Evolutionary conservation across 2,113 vertebrate species (phyloP).

Genomic region (Solea solea): DNA sequence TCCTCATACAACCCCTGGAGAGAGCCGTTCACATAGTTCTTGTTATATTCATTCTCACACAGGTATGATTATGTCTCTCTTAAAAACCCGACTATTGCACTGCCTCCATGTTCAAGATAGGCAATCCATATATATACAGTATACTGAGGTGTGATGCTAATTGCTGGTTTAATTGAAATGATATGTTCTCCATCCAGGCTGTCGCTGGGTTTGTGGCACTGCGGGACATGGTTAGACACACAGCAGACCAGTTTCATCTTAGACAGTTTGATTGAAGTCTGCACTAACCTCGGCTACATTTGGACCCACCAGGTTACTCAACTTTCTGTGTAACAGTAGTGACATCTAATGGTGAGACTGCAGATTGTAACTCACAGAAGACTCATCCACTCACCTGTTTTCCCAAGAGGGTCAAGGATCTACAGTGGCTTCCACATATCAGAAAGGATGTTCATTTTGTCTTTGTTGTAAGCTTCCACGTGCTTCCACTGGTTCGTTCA

Average conservation of each 20-base stretch:
- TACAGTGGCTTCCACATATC: no score
- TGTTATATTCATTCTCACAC: conserved; percentile 86
- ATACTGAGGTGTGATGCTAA: fast-evolving
- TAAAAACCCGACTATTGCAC: neutral
- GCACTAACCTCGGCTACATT: neutral
- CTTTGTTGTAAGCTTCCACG: no score
- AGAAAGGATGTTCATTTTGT: no score
- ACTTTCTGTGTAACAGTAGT: no score
- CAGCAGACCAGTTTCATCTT: conserved; percentile 87
- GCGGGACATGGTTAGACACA: conserved; percentile 88
- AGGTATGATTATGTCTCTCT: conserved; percentile 70
- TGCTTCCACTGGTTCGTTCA: no score
- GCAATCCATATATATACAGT: neutral
- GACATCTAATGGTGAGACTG: no score
- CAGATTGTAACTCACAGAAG: no score
- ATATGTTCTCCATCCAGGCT: conserved; percentile 53
- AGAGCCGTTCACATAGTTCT: conserved; percentile 88
- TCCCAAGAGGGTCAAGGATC: no score
- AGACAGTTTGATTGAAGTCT: conserved; percentile 84
- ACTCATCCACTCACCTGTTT: no score
- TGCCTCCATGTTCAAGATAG: neutral
- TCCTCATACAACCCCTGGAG: conserved; percentile 88
- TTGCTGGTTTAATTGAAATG: no score
- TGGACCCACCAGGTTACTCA: neutral
- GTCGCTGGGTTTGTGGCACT: conserved; percentile 86